Evolutionary conservation across 2,888 invertebrate genomes (phyloP), one percentile per base, ranked within the genome.

Genomic region (Chrysomela aeneicollis): DNA sequence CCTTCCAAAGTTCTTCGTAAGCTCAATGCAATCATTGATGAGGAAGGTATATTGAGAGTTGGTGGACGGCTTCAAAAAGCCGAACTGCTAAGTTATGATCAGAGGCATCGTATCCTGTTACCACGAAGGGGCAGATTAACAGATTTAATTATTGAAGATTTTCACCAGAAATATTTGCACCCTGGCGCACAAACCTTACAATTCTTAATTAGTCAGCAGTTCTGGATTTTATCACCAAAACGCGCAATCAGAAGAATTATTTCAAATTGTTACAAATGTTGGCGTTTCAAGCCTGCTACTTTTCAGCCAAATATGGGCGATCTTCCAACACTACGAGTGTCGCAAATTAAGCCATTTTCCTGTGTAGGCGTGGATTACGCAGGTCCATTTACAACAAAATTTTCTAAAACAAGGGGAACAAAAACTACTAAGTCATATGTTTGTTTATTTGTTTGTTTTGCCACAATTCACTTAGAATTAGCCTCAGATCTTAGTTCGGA

Each of bases 1-100:
- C n/a, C 6, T 22, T 46, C 57, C 42, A 63, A 59, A 15, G 10
- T 10, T n/a, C 22, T 67, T 51, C 30, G 47, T 21, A 55, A 61
- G 26, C 52, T 64, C 37, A 58, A 59, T 59, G 66, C 68, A 0
- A 69, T 70, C 46, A 12, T 66, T 2, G 66, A 68, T 26, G 3
- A 32, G 18, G 26, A 61, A 12, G 61, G 61, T 21, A 30, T 69
- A 37, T 26, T 69, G 19, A 60, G 64, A 46, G 64, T 68, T 15
- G 66, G 66, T 18, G 63, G 66, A 26, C 30, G 68, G 19, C 21
- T 68, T n/a, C 10, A 21, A 42, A n/a, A 65, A 21, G 54, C 70
- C 15, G 19, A 66, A 35, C 10, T 10, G 9, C 22, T 68, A 12
- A 4, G 21, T 17, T 64, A 64, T 54, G 42, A 68, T 50, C 15